Evolutionary conservation across 2,113 vertebrate species (phyloP).

Genomic region (Burhinus bistriatus): DNA sequence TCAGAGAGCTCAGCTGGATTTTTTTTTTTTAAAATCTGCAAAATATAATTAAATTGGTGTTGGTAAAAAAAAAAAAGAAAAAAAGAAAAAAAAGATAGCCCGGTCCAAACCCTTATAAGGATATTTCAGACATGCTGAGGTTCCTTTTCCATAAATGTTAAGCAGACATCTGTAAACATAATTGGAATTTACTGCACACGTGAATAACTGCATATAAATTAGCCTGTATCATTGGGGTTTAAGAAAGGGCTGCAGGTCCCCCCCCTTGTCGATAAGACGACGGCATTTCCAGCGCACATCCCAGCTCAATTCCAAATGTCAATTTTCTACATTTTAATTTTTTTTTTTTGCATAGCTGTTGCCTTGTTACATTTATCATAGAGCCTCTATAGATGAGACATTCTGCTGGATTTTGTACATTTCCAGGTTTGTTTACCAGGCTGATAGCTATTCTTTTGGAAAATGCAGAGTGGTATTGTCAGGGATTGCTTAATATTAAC

Average conservation of each 20-base stretch:
- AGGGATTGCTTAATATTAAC: not conserved
- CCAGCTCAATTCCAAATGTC: slow-evolving; percentile 54
- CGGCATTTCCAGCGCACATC: not conserved
- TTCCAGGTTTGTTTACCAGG: slow-evolving; percentile 7
- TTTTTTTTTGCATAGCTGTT: not conserved
- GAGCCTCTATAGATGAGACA: not conserved
- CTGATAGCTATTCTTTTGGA: not conserved
- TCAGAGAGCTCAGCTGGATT: slow-evolving; percentile 22
- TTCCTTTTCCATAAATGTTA: slow-evolving; percentile 78
- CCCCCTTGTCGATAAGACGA: not conserved
- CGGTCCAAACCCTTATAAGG: slow-evolving; percentile 42
- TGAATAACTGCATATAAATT: slow-evolving; percentile 89
- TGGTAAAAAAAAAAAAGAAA: not conserved
- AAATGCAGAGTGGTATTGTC: not conserved
- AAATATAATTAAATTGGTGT: slow-evolving; percentile 53
- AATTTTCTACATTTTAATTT: slow-evolving; percentile 36
- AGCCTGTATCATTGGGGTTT: slow-evolving; percentile 47
- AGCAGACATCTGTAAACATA: slow-evolving; percentile 88
- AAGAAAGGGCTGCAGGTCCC: not conserved
- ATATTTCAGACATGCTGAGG: slow-evolving; percentile 50
- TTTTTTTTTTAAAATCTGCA: not conserved
- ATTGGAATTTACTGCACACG: slow-evolving; percentile 91
- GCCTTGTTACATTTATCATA: slow-evolving; percentile 22
- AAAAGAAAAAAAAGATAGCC: not conserved
- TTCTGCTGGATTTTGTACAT: not conserved